Evolutionary conservation across 2,113 vertebrate genomes (phyloP), one percentile per base, ranked within the genome.

Genomic region (Spilogale gracilis): DNA sequence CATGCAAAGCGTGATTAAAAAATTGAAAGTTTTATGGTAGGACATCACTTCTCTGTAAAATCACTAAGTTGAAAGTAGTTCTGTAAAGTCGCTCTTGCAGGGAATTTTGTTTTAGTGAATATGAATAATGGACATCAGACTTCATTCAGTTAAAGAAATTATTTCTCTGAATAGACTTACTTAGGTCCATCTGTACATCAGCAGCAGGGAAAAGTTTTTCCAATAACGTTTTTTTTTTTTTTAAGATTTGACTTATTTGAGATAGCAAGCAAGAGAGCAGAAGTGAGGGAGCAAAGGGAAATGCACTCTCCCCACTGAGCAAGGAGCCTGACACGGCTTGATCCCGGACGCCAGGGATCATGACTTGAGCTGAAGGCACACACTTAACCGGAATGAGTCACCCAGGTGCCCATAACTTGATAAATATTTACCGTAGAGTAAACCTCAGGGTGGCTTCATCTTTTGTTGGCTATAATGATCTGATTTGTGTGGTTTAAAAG

Each of bases 41-140:
- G 43, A 25, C 5, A 4, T 1, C 21, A 76, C 83, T 61, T 93
- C 71, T 94, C 27, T 91, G 2, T 94, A 92, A 94, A 97, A 38
- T 91, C 14, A 89, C 20, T 92, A 80, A 67, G 23, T 76, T 61
- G 63, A 90, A 56, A 56, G 27, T 88, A 85, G 38, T 71, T 84
- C 30, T 96, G 12, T 81, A 84, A 79, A 97, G 20, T 92, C 48
- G 45, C n/a, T 93, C 10, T 96, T 83, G 38, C 21, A 84, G 60
- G 25, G n/a, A 74, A 69, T 95, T 96, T 96, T 97, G 23, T 93
- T 96, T 96, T 85, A 93, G 17, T 94, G 88, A 93, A 85, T 96
- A 67, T 95, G 80, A 96, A 20, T 92, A 90, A 91, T 83, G 6
- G 88, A 65, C 85, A 95, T 92, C 16, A 90, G 54, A 92, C 56